Evolutionary conservation across 2,888 invertebrate genomes (phyloP).

Genomic region (Petrophora chlorosata): DNA sequence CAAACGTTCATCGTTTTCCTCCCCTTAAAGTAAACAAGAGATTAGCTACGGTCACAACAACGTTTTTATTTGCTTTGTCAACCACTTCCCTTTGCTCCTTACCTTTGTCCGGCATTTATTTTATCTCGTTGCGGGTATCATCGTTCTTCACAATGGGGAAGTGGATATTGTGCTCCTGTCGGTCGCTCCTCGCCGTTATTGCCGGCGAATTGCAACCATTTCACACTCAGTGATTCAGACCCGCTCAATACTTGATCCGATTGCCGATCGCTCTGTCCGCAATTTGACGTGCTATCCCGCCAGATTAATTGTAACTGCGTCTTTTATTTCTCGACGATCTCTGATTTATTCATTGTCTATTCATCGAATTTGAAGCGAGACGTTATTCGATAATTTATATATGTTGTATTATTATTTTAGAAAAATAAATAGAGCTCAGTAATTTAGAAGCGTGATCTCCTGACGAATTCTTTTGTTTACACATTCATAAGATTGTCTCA

Average conservation of each 20-base stretch:
- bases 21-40: constrained; percentile 26
- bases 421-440: background rate
- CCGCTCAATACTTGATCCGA: constrained; percentile 32
- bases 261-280: constrained; percentile 30
- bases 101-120: constrained; percentile 37
- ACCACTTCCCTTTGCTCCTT: constrained; percentile 33
- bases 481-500: constrained; percentile 18
- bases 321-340: constrained; percentile 15
- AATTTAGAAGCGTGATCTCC: constrained; percentile 4
- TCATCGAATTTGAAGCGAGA: constrained; percentile 13
- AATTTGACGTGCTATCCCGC: constrained; percentile 29
- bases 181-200: constrained; percentile 26
- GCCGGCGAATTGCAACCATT: constrained; percentile 20
- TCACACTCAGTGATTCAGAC: constrained; percentile 25
- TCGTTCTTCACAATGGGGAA: constrained; percentile 32
- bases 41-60: constrained; percentile 30
- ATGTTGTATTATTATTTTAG: background rate
- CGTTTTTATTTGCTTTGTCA: constrained; percentile 34
- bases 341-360: constrained; percentile 12
- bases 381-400: background rate
- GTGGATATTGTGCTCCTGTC: constrained; percentile 35
- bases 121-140: constrained; percentile 36
- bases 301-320: constrained; percentile 26
- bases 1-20: constrained; percentile 16
- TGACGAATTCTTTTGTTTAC: constrained; percentile 11